Evolutionary conservation across 2,797 vertebrate genomes (phyloP), one percentile per base, ranked within the genome.

Genomic region (Lagorchestes hirsutus): DNA sequence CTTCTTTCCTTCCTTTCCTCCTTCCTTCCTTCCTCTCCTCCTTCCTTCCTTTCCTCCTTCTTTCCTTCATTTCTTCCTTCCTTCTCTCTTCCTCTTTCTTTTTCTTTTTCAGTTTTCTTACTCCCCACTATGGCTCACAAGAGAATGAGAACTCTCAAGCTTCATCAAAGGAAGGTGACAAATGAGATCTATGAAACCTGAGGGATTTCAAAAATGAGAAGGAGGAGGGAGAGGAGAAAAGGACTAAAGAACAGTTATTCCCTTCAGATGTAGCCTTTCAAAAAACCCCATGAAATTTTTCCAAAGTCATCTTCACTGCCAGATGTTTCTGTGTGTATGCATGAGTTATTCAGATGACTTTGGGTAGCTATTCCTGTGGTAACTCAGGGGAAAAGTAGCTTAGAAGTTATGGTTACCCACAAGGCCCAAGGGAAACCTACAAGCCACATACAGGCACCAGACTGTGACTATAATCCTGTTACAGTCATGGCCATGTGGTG

Each of bases 391-490:
- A 82, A 82, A 82, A 46, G 22, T 31, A 58, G n/a, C 91, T 87
- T 31, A 93, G 50, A 54, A 96, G 92, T 2, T 4, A 1, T 13
- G 22, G n/a, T 97, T 92, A 55, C 40, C 67, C 50, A 95, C 95
- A 93, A 55, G 58, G 31, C 5, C 90, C 46, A 50, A 18, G 46
- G 74, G 40, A 94, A 92, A 4, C 55, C 29, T 56, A 55, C 11
- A 46, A 82, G 74, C 40, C 74, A 82, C 74, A 82, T 27, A 82
- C 74, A 82, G 74, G 74, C 74, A 82, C 74, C 40, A 82, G 74
- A 82, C 74, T 82, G 74, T 82, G 74, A 46, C 74, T 82, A 82
- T 82, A 82, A 82, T 82, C 74, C 74, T 82, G 74, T 82, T 82
- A 82, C 22, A 82, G 40, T 82, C 74, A 82, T 82, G 74, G 74